Evolutionary conservation across 2,888 invertebrate species (phyloP).

Genomic region (Melieria crassipennis): DNA sequence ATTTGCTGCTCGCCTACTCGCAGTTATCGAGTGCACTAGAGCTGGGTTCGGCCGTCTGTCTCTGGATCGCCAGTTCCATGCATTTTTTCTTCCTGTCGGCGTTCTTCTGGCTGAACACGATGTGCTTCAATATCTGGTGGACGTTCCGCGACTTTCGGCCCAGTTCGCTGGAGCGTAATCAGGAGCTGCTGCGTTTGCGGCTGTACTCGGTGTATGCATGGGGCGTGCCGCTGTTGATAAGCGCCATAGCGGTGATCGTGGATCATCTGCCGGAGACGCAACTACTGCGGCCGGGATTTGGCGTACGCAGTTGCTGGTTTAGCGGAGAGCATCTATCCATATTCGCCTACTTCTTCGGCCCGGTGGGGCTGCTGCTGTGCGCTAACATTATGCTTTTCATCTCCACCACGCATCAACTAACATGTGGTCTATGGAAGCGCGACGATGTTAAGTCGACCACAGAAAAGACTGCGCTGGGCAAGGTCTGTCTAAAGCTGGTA

Average conservation of each 20-base stretch:
- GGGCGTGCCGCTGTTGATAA: constrained; percentile 83
- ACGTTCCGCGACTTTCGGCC: constrained; percentile 85
- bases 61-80: constrained; percentile 76
- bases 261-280: constrained; percentile 74
- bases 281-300: constrained; percentile 81
- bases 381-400: constrained; percentile 83
- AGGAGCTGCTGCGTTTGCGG: constrained; percentile 81
- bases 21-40: constrained; percentile 73
- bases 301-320: constrained; percentile 82
- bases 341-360: constrained; percentile 86
- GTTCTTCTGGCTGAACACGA: constrained; percentile 93
- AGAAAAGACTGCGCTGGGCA: constrained; percentile 82
- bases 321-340: constrained; percentile 79
- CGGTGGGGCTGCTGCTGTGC: constrained; percentile 80
- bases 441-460: constrained; percentile 88
- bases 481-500: constrained; percentile 87
- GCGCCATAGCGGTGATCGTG: constrained; percentile 77
- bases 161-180: constrained; percentile 84
- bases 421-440: constrained; percentile 88
- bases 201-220: constrained; percentile 86
- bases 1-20: constrained; percentile 80
- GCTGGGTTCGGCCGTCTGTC: constrained; percentile 72
- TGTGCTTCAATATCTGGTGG: constrained; percentile 97
- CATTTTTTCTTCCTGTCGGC: constrained; percentile 90
- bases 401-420: constrained; percentile 84